Conservation (phyloP, 1,140 invertebrate species). For the Ooceraea biroi region DNA sequence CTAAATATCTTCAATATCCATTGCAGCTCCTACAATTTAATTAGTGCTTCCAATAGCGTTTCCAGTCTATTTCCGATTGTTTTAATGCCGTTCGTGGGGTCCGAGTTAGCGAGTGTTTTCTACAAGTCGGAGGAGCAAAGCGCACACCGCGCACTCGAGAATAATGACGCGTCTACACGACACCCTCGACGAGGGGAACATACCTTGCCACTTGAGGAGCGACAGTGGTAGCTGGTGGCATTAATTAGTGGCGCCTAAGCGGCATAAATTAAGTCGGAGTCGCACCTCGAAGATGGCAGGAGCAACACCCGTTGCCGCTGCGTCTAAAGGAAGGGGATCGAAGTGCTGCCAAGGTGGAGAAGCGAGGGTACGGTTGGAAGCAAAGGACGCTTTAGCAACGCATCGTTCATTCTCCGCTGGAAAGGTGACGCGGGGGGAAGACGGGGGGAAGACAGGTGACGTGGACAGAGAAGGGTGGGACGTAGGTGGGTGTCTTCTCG, state of each 20-base stretch:
- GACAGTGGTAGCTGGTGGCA: conserved; percentile 17
- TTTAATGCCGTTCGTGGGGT: not conserved
- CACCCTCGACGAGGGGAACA: not conserved
- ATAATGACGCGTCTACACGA: conserved; percentile 29
- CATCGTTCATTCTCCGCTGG: conserved; percentile 52
- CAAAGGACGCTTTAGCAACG: conserved; percentile 55
- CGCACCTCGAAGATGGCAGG: conserved; percentile 39
- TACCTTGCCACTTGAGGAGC: not conserved
- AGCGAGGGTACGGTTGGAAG: not conserved
- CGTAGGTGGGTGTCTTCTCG: conserved; percentile 66
- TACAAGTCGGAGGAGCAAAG: not conserved
- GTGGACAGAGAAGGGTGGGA: not conserved
- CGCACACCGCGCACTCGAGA: conserved; percentile 7
- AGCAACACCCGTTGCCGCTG: not conserved
- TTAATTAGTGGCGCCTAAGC: conserved; percentile 58
- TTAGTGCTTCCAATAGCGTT: not conserved
- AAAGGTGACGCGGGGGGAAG: not conserved
- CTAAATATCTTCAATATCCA: not conserved
- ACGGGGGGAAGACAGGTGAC: conserved; percentile 3
- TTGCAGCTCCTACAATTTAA: not conserved
- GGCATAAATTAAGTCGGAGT: conserved; percentile 50
- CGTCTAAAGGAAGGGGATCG: conserved; percentile 34
- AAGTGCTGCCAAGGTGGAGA: conserved; percentile 45
- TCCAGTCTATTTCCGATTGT: not conserved
- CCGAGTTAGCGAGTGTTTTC: not conserved